Evolutionary conservation across 2,797 vertebrate genomes (phyloP).

Genomic region (Carcharodon carcharias): DNA sequence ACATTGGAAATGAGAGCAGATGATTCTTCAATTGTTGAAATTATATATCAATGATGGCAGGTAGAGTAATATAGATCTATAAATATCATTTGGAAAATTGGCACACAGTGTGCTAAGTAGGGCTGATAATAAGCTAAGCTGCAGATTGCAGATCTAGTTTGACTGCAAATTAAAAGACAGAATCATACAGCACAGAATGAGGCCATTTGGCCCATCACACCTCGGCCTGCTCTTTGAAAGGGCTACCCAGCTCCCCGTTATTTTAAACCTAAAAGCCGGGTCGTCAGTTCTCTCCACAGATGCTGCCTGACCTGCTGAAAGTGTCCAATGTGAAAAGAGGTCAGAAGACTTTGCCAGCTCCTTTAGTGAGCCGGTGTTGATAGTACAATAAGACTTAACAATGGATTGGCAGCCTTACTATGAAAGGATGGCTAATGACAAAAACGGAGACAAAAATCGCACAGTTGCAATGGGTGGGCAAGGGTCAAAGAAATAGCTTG

Average conservation of each 20-base stretch:
- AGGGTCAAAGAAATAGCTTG: too few species aligned
- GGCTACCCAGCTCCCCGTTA: neutral
- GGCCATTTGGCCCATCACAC: neutral
- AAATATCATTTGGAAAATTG: slow-evolving; percentile 6
- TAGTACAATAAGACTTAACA: too few species aligned
- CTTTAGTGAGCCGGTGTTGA: neutral
- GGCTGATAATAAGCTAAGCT: neutral
- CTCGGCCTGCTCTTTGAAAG: neutral
- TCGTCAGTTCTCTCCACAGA: neutral
- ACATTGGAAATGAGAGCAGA: slow-evolving; percentile 19
- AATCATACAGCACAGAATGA: neutral
- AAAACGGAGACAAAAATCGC: too few species aligned
- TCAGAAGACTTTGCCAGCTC: neutral
- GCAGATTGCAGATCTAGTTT: too few species aligned
- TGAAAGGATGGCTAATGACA: neutral
- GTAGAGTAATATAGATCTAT: slow-evolving; percentile 3
- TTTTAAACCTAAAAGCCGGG: neutral
- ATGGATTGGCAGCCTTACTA: neutral
- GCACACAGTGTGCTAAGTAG: neutral
- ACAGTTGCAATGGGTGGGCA: too few species aligned
- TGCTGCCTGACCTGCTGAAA: neutral
- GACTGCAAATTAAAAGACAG: neutral
- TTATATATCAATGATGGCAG: slow-evolving; percentile 25
- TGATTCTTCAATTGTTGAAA: slow-evolving; percentile 30
- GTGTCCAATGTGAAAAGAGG: neutral